These are phyloP conservation scores for Platerodrilus igneus DNA, from an alignment of 2,888 invertebrate genomes.

Conservation along the genomic window DNA sequence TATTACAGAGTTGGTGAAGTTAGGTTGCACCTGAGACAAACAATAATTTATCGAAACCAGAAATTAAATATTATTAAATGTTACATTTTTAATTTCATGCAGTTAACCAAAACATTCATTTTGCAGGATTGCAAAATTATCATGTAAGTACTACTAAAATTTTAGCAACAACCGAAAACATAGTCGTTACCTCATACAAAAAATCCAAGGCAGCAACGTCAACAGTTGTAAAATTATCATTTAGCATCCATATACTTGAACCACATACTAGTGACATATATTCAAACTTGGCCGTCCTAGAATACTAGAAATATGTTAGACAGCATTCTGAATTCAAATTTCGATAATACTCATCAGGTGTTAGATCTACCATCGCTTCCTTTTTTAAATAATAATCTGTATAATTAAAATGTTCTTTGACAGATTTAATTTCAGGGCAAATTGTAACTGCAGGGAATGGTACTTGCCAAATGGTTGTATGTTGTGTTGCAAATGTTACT, in stretches of 20 bases:
- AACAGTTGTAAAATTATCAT: conserved; percentile 51
- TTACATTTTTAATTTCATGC: too few species aligned
- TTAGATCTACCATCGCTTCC: not conserved
- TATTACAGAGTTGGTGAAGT: conserved; percentile 25
- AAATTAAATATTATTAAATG: too few species aligned
- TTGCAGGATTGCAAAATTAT: too few species aligned
- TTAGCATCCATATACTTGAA: conserved; percentile 50
- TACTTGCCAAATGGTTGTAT: conserved; percentile 64
- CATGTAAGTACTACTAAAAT: too few species aligned
- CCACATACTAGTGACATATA: conserved; percentile 59
- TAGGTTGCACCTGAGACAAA: conserved; percentile 40
- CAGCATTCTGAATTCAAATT: not conserved
- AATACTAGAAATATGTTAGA: conserved; percentile 29
- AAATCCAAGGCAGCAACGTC: conserved; percentile 53
- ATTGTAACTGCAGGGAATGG: conserved; percentile 48
- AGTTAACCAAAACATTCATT: too few species aligned
- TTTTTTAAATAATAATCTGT: too few species aligned
- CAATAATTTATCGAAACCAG: conserved; percentile 4
- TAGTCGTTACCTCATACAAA: conserved; percentile 54
- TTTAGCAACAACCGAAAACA: too few species aligned
- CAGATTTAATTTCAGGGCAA: conserved; percentile 56
- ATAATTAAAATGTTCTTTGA: conserved; percentile 60
- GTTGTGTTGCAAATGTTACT: conserved; percentile 69
- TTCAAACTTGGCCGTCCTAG: conserved; percentile 50
- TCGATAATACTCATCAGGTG: not conserved